Evolutionary conservation across 2,797 vertebrate genomes (phyloP), one percentile per base, ranked within the genome.

Genomic region (Aphelocoma californica): DNA sequence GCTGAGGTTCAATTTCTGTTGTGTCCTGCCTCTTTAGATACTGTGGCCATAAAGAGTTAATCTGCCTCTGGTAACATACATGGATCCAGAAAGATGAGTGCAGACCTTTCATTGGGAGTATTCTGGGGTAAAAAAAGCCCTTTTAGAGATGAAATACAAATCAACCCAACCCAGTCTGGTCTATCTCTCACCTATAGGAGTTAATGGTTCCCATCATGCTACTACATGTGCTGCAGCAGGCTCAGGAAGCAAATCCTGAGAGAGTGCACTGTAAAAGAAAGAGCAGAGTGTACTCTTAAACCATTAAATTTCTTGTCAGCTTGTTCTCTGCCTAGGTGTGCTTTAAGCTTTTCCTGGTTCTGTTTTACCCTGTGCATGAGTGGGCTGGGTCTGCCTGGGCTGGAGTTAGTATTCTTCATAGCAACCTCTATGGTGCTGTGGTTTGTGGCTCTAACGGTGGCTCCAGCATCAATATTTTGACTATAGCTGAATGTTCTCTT

Each of bases 111-210:
- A 47, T 10, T 2, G 6, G 28, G 23, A 83, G 13, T 75, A 31
- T 14, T 57, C 1, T 0, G 2, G 17, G 28, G 7, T 2, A 5
- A 9, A 29, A 45, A 47, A 10, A 25, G 32, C 2, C 12, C 3
- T 81, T 44, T 26, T 26, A 61, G 47, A 74, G 26, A 14, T 66
- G 53, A 78, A 83, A 72, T 17, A 62, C 14, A 36, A 15, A 54
- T 38, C 66, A 58, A 18, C 16, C 11, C 23, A 9, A 12, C 40
- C 17, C 10, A 66, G 21, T 26, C 9, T 57, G 36, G 16, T 47
- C 44, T 48, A 0, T 57, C 10, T 5, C 36, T 84, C 62, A 51
- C 24, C 25, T 29, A 3, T 17, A 56, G 50, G 51, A 81, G 16
- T 29, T 62, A 34, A 42, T 54, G 61, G 34, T 32, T 77, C 31